phyloP scores from a whole-genome alignment of 2,888 invertebrate genomes.

The Beris chalybata region DNA sequence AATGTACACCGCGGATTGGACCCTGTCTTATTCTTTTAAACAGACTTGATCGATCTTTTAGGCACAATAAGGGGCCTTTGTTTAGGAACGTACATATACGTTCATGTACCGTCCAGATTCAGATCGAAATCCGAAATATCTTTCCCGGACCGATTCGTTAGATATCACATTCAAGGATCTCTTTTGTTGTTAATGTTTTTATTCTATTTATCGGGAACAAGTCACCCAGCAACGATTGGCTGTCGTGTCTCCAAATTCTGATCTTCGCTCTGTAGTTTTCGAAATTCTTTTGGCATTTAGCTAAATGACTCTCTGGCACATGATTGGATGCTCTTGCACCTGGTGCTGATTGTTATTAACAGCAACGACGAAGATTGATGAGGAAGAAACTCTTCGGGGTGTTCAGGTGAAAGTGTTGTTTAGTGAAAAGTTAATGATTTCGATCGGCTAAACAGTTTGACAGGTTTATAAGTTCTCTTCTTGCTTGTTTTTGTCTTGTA shows the following conservation, averaged over 20 bases:
- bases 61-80: conserved; percentile 28
- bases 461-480: too few species aligned
- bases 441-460: too few species aligned
- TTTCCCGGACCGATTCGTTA: conserved; percentile 29
- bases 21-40: conserved; percentile 8
- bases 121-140: conserved; percentile 26
- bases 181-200: conserved; percentile 29
- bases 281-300: conserved; percentile 24
- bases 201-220: conserved; percentile 26
- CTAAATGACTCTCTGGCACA: conserved; percentile 15
- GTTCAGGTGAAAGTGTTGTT: conserved; percentile 29
- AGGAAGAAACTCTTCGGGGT: conserved; percentile 20
- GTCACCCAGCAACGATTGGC: conserved; percentile 9
- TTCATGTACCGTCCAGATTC: conserved; percentile 21
- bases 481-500: too few species aligned
- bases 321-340: conserved; percentile 20
- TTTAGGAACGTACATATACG: conserved; percentile 22
- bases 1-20: neutral
- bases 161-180: conserved; percentile 30
- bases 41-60: conserved; percentile 30
- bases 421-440: too few species aligned
- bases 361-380: conserved; percentile 26
- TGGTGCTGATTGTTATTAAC: conserved; percentile 25
- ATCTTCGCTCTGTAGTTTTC: conserved; percentile 22
- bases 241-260: conserved; percentile 27